Conservation (phyloP, 2,113 vertebrate genomes). For the Pterophyllum scalare region DNA sequence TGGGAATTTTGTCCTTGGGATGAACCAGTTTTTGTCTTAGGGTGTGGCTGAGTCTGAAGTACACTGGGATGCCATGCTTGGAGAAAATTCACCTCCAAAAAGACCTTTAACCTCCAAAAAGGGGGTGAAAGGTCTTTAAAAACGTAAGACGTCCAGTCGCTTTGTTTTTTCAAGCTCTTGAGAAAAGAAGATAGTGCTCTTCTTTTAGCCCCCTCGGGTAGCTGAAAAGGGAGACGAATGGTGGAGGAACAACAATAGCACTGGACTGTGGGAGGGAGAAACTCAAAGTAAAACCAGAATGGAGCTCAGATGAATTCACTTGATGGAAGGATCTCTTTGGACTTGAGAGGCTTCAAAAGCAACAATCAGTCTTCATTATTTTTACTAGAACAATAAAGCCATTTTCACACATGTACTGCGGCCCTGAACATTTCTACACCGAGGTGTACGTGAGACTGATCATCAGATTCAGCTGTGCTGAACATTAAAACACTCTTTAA, state of each 20-base stretch:
- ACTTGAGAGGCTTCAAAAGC: neutral
- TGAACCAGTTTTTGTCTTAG: too few relatives aligned
- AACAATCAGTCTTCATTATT: too few relatives aligned
- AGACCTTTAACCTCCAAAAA: too few relatives aligned
- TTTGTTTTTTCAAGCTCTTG: too few relatives aligned
- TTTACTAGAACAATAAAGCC: accelerated
- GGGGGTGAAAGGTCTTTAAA: too few relatives aligned
- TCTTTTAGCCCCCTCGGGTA: neutral
- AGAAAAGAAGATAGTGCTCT: neutral
- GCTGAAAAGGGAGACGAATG: neutral
- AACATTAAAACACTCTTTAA: neutral
- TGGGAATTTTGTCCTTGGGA: too few relatives aligned
- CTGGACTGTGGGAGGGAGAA: neutral
- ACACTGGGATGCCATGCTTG: too few relatives aligned
- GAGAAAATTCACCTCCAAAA: too few relatives aligned
- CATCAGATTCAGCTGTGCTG: neutral
- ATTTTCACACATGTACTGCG: neutral
- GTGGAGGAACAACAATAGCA: neutral
- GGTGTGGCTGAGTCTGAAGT: too few relatives aligned
- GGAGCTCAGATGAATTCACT: neutral
- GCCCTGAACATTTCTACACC: neutral
- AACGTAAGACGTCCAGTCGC: too few relatives aligned
- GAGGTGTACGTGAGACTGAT: neutral
- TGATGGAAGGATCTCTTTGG: accelerated
- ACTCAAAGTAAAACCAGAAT: neutral